Base-by-base conservation (phyloP, 1,140 invertebrate species). In the Leptonema lineaticorne region DNA sequence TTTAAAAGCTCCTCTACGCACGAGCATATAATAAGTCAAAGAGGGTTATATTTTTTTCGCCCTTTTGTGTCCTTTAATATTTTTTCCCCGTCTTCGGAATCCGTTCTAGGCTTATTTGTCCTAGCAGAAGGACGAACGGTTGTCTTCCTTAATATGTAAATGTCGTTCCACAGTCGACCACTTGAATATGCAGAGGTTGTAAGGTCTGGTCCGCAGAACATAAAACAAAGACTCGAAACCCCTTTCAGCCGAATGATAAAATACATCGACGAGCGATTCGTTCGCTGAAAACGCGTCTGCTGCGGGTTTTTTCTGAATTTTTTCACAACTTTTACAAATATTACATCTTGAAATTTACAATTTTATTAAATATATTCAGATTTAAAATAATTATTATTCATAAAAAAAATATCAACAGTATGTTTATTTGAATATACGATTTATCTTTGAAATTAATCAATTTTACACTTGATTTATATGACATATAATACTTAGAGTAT, bases 181-280 rank as follows among this genome's bases (percentile, higher is more conserved):
- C 37, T 41, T 41, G 37, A 41, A 41, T 41, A 41, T 41, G 37
- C 37, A 41, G 37, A 41, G 37, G 37, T 41, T 41, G 37, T 41
- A 41, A n/a, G 37, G 37, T 41, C 37, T 41, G 11, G 37, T 9
- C 11, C 37, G 37, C 2, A 16, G 37, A 41, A 41, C 37, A 41
- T 41, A 41, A 41, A 41, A 41, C 37, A 41, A 41, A 41, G 16
- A 41, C n/a, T 14, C 11, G 37, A 4, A 16, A 41, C 37, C 37
- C 37, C 37, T 14, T 16, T 16, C 37, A 41, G 11, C 37, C 37
- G 37, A 14, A 9, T 41, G 37, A 41, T 41, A 41, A 41, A 41
- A 41, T 16, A 41, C 37, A 9, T 41, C 2, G 16, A 41, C 11
- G 16, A 41, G 37, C 37, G 16, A 41, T 41, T 41, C 37, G 16